Evolutionary conservation across 2,888 invertebrate species (phyloP), one percentile per base, ranked within the genome.

Genomic region (Cacoxenus indagator): DNA sequence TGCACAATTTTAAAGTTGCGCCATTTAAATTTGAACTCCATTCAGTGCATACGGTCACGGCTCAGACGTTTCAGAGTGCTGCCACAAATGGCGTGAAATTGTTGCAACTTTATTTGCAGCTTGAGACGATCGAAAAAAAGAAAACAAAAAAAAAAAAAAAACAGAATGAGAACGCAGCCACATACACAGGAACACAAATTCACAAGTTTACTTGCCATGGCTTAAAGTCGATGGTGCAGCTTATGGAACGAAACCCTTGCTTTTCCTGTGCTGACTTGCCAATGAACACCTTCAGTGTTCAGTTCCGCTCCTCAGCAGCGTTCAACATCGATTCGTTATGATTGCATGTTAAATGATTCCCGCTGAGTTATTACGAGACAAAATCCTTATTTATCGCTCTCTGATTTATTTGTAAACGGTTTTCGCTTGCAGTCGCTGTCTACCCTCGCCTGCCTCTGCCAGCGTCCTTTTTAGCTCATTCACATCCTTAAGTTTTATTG

Each of bases 291-390:
- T n/a, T 43, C 14, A n/a, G 11, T 43, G 43, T 43, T 9, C n/a
- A 8, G 17, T 3, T 51, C 48, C 22, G 17, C 73, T 70, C 73
- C 66, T 70, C 75, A 77, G 79, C 80, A 84, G 82, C 85, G 78
- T 84, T 82, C 84, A 85, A 84, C 82, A 81, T 84, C 86, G 86
- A 85, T 85, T 85, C 85, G 85, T 85, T 85, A 85, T 85, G 85
- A 86, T 85, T 86, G 86, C 86, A 86, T 86, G 85, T 86, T 86
- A 86, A 86, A 85, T 85, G 85, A 84, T 84, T 86, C 87, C 86
- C 84, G 87, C 87, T 87, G 86, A 87, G 86, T 87, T 87, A 87
- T 87, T 87, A 87, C 87, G 87, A 86, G 87, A 87, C 86, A 87
- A 87, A 87, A 87, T 87, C 85, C 86, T 87, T 87, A 87, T 87